A percentile compares a stretch with the other conserved stretches of the same genome.
phyloP scores from a whole-genome alignment of 2,797 vertebrate genomes.

The Acrocephalus scirpaceus region DNA sequence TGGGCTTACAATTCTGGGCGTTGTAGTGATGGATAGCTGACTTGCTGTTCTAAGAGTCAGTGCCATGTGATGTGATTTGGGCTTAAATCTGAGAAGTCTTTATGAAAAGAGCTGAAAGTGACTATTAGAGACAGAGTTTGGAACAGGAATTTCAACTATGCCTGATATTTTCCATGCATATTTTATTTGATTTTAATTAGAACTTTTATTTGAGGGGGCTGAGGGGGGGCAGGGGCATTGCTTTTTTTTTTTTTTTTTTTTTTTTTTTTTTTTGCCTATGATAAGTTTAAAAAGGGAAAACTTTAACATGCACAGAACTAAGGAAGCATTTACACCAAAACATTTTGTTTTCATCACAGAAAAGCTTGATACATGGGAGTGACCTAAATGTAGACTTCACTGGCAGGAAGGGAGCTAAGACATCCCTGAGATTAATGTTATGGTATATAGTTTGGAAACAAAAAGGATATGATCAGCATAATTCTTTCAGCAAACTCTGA shows the following conservation, averaged over 20 bases:
- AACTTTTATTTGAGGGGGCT: background rate
- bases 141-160: background rate
- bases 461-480: background rate
- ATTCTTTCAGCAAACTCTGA: background rate
- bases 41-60: background rate
- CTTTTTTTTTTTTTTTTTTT: background rate
- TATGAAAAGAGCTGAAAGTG: background rate
- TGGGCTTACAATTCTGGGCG: background rate
- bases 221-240: fast-evolving
- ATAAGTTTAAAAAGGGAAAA: background rate
- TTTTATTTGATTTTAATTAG: background rate
- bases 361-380: background rate
- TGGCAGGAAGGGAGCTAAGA: background rate
- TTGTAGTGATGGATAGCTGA: constrained; percentile 17
- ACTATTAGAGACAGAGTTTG: background rate
- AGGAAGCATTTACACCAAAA: background rate
- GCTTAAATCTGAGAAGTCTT: background rate
- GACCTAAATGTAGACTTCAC: background rate
- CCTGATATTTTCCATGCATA: background rate
- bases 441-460: background rate
- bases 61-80: background rate
- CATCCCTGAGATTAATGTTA: background rate
- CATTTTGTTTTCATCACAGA: background rate
- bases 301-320: background rate
- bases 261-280: too few species aligned